These are phyloP conservation scores for Hirtodrosophila duncani DNA, from an alignment of 2,888 invertebrate genomes.

Conservation along the genomic window DNA sequence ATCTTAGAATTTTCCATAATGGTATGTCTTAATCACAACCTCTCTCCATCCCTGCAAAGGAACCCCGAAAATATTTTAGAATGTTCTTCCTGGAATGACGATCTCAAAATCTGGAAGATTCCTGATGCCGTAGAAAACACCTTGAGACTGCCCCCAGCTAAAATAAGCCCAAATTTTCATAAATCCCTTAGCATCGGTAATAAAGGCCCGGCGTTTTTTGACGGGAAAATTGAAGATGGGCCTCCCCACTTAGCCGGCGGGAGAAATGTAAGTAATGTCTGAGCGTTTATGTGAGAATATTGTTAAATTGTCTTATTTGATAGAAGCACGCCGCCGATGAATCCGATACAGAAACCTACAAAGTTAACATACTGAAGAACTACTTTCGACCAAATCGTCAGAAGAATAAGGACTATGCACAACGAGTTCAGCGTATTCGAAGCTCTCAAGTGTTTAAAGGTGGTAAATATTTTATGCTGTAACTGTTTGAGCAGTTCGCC, in stretches of 20 bases:
- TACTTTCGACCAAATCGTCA: constrained; percentile 84
- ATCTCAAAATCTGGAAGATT: constrained; percentile 84
- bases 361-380: constrained; percentile 83
- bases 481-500: too few species aligned
- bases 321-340: constrained; percentile 8
- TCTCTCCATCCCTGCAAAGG: too few species aligned
- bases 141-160: constrained; percentile 84
- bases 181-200: not conserved
- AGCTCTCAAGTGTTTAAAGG: constrained; percentile 81
- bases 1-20: not conserved
- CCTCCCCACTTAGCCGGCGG: not conserved
- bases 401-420: constrained; percentile 81
- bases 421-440: constrained; percentile 80
- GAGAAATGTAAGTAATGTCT: constrained; percentile 15
- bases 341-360: constrained; percentile 71
- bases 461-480: too few species aligned
- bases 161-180: constrained; percentile 14
- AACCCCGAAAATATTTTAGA: constrained; percentile 85
- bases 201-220: not conserved
- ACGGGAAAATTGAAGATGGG: not conserved
- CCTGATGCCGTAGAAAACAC: constrained; percentile 83
- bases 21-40: constrained; percentile 1
- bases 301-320: not conserved
- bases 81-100: constrained; percentile 87
- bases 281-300: not conserved